A percentile compares a stretch with the other conserved stretches of the same genome.
phyloP scores from a whole-genome alignment of 2,113 vertebrate species.

The Chaenogobius annularis region DNA sequence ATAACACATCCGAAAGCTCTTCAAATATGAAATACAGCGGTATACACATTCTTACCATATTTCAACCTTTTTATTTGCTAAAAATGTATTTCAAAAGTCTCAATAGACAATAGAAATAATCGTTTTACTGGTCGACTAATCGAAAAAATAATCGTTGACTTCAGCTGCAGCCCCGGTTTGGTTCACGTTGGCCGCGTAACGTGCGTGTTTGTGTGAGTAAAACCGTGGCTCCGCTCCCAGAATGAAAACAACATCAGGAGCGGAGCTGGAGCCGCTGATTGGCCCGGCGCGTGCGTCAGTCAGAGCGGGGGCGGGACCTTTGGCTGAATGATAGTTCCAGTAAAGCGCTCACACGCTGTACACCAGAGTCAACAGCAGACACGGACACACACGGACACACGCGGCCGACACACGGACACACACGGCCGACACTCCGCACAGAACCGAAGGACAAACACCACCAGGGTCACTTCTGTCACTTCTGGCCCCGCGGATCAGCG shows the following conservation, averaged over 20 bases:
- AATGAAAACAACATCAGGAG: slow-evolving; percentile 40
- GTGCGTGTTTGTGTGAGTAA: not conserved
- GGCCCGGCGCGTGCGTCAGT: slow-evolving; percentile 56
- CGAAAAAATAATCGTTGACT: no score
- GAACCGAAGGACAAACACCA: slow-evolving; percentile 39
- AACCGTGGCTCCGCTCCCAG: slow-evolving; percentile 1
- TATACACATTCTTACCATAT: no score
- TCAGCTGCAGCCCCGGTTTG: no score
- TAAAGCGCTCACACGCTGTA: slow-evolving; percentile 62
- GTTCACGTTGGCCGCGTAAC: no score
- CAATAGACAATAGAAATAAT: no score
- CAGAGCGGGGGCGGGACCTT: slow-evolving; percentile 59
- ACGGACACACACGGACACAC: not conserved
- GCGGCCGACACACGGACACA: not conserved
- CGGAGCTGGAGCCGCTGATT: slow-evolving; percentile 45
- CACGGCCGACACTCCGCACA: not conserved
- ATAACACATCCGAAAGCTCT: no score
- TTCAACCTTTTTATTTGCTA: no score
- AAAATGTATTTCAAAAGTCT: no score
- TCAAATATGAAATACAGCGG: no score
- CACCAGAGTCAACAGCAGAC: slow-evolving; percentile 45
- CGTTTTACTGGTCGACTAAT: no score
- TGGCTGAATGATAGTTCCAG: slow-evolving; percentile 72
- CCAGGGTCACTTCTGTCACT: not conserved
- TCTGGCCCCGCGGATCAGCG: not conserved